These are phyloP conservation scores for Danionella cerebrum DNA, from an alignment of 2,113 vertebrate genomes.

Conservation along the genomic window DNA sequence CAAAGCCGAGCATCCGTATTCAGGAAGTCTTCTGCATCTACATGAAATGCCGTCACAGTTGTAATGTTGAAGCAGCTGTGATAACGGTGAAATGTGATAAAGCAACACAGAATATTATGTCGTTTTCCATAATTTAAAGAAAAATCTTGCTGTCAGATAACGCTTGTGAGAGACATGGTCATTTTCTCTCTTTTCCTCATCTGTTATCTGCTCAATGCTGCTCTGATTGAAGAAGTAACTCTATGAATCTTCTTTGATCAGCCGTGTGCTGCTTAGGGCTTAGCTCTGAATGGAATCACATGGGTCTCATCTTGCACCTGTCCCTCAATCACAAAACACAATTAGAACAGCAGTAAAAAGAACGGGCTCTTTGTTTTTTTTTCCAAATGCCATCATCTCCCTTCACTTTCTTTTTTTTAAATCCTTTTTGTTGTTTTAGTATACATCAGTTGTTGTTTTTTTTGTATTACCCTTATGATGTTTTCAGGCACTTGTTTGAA, in stretches of 20 bases:
- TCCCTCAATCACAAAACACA: constrained; percentile 21
- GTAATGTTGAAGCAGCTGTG: no score
- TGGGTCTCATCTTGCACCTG: not conserved
- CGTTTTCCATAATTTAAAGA: no score
- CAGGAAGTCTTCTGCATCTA: no score
- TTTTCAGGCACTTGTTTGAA: not conserved
- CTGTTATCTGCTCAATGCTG: constrained; percentile 24
- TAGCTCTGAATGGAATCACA: constrained; percentile 8
- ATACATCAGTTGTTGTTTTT: not conserved
- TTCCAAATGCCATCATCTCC: not conserved
- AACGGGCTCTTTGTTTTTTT: not conserved
- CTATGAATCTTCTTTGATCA: constrained; percentile 32
- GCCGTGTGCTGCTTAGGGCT: constrained; percentile 21
- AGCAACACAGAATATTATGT: no score
- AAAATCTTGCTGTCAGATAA: no score
- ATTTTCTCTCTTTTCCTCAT: not conserved
- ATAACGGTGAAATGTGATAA: no score
- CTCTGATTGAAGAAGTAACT: constrained; percentile 26
- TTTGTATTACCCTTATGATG: not conserved
- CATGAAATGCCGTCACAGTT: no score
- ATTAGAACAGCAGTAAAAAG: constrained; percentile 7
- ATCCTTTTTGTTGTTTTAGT: not conserved
- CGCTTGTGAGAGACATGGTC: no score
- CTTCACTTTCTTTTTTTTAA: not conserved
- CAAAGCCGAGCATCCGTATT: no score